phyloP scores from a whole-genome alignment of 2,888 invertebrate species.

The Resseliella maxima region DNA sequence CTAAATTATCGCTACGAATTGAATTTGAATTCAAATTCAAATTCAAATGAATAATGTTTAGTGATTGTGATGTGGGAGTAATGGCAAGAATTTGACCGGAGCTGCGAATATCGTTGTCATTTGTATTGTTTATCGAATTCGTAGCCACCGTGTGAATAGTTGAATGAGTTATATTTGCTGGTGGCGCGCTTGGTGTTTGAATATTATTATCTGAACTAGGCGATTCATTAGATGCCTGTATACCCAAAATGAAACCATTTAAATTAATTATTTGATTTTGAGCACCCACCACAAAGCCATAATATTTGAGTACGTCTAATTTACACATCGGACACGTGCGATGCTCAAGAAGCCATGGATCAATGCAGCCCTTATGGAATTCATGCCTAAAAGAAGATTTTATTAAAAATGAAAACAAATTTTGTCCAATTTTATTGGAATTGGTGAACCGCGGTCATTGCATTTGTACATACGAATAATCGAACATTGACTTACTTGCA shows the following conservation, averaged over 20 bases:
- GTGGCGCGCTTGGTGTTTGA: slow-evolving; percentile 29
- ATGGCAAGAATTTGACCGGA: slow-evolving; percentile 26
- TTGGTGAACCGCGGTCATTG: too few relatives aligned
- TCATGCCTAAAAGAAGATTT: slow-evolving; percentile 76
- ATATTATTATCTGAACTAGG: not conserved
- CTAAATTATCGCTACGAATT: slow-evolving; percentile 24
- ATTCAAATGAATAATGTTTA: not conserved
- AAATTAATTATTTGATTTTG: slow-evolving; percentile 56
- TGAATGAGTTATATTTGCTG: slow-evolving; percentile 18
- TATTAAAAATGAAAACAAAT: not conserved
- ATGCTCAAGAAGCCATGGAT: slow-evolving; percentile 95
- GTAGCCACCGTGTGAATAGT: not conserved
- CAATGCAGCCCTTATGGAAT: slow-evolving; percentile 95
- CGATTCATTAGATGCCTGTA: not conserved
- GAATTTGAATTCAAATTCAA: not conserved
- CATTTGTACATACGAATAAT: too few relatives aligned
- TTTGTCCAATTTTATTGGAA: not conserved
- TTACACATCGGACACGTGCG: slow-evolving; percentile 98
- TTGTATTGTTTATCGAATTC: not conserved
- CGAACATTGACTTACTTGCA: slow-evolving; percentile 89
- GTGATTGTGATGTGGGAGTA: slow-evolving; percentile 47
- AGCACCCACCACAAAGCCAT: slow-evolving; percentile 83
- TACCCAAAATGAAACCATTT: not conserved
- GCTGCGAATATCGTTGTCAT: not conserved
- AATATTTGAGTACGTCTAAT: slow-evolving; percentile 92